Evolutionary conservation across 2,113 vertebrate genomes (phyloP), one percentile per base, ranked within the genome.

Genomic region (Etia nguti): DNA sequence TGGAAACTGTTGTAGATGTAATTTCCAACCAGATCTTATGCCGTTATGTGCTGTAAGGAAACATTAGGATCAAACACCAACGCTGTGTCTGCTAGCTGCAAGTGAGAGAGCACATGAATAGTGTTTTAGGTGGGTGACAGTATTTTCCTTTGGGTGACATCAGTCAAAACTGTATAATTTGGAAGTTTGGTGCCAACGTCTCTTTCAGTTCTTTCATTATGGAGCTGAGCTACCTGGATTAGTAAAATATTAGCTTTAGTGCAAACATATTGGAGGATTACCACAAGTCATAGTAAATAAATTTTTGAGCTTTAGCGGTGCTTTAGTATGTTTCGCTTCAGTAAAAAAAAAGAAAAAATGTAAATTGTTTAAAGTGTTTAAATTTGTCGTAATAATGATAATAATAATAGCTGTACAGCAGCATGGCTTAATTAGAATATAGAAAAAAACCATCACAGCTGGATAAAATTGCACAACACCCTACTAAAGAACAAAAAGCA

Each of bases 11-110:
- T 48, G 81, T 83, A 77, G 89, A 88, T 89, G 88, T 94, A 88
- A 95, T 95, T 94, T 95, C 93, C 94, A 93, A 86, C 82, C 82
- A 90, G 93, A 92, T 82, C 89, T 86, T 31, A 75, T 88, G 81
- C 86, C 82, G 91, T 86, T 93, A 81, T 82, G 75, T 60, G 34
- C 89, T 90, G 89, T 88, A 89, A 81, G 79, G 85, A 92, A 91
- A 84, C 89, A 90, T 94, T 92, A 89, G 88, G 86, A 86, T 93
- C 87, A 92, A 88, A 88, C 88, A 70, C 36, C 26, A 50, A 26
- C 2, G 12, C 75, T 62, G 82, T 59, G 77, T 85, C 79, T 55
- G 65, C 73, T 87, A 60, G 50, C 79, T 83, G 55, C 84, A 73
- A 79, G 81, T 24, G 22, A 13, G 43, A 65, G 24, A 55, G 56